Evolutionary conservation across 2,888 invertebrate genomes (phyloP).

Genomic region (Mesopsocus fuscifrons): DNA sequence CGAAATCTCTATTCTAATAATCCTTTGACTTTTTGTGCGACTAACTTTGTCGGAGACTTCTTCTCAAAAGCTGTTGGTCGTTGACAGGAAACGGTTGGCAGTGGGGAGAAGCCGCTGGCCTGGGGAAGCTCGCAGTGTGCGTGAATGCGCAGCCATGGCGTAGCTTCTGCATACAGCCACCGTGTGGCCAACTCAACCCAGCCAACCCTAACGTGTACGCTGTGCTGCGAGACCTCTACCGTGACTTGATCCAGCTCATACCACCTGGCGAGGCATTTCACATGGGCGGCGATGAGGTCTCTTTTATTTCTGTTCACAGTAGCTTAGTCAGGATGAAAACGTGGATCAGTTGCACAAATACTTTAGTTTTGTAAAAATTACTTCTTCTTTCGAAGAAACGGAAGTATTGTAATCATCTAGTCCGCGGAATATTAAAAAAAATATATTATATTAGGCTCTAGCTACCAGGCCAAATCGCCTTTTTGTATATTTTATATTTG

Average conservation of each 20-base stretch:
- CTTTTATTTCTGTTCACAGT: no score
- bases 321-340: no score
- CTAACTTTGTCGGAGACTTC: no score
- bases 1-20: no score
- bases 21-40: no score
- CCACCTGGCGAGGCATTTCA: constrained; percentile 43
- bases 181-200: constrained; percentile 67
- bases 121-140: constrained; percentile 44
- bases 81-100: constrained; percentile 27
- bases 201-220: constrained; percentile 46
- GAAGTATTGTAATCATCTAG: no score
- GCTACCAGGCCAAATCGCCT: no score
- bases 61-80: no score
- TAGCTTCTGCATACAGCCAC: constrained; percentile 51
- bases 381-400: no score
- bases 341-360: no score
- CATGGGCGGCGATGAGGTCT: constrained; percentile 57
- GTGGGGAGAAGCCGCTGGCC: constrained; percentile 42
- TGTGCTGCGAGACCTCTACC: constrained; percentile 43
- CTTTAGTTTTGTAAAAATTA: no score
- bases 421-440: not conserved
- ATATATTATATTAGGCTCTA: not conserved
- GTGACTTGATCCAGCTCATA: constrained; percentile 38
- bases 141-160: constrained; percentile 47
- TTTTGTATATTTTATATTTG: no score